Evolutionary conservation across 2,888 invertebrate genomes (phyloP).

Genomic region (Arge pagana): DNA sequence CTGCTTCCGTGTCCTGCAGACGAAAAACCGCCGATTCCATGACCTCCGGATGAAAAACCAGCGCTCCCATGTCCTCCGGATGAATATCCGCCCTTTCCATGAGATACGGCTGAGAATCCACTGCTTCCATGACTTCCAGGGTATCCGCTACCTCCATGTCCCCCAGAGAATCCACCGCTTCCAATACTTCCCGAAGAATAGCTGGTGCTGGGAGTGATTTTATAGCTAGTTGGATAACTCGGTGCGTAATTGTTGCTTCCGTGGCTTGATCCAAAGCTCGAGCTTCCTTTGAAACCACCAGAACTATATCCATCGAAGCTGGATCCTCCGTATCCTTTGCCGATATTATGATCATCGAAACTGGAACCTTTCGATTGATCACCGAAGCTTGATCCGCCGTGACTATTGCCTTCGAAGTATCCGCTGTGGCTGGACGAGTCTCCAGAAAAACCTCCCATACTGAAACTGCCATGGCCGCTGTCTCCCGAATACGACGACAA

Average conservation of each 20-base stretch:
- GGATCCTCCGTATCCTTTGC: constrained; percentile 17
- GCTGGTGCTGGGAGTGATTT: background rate
- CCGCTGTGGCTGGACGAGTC: constrained; percentile 19
- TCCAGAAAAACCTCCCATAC: background rate
- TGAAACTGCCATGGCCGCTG: constrained; percentile 1
- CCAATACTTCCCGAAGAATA: background rate
- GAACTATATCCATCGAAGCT: constrained; percentile 3
- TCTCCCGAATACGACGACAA: constrained; percentile 19
- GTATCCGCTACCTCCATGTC: background rate
- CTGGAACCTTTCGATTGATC: constrained; percentile 26
- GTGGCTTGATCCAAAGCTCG: constrained; percentile 15
- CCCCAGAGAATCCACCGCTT: background rate
- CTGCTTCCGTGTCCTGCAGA: constrained; percentile 17
- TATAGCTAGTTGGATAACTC: background rate
- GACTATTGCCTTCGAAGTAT: constrained; percentile 26
- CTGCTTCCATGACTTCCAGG: constrained; percentile 8
- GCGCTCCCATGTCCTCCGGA: background rate
- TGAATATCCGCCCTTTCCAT: constrained; percentile 6
- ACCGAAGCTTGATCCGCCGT: constrained; percentile 4
- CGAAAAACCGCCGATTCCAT: constrained; percentile 4
- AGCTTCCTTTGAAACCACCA: constrained; percentile 13
- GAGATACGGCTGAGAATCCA: constrained; percentile 1
- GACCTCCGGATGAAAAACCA: constrained; percentile 7
- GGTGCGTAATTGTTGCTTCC: constrained; percentile 22
- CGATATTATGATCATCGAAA: constrained; percentile 2